phyloP scores from a whole-genome alignment of 2,888 invertebrate species.

The Muscina levida region DNA sequence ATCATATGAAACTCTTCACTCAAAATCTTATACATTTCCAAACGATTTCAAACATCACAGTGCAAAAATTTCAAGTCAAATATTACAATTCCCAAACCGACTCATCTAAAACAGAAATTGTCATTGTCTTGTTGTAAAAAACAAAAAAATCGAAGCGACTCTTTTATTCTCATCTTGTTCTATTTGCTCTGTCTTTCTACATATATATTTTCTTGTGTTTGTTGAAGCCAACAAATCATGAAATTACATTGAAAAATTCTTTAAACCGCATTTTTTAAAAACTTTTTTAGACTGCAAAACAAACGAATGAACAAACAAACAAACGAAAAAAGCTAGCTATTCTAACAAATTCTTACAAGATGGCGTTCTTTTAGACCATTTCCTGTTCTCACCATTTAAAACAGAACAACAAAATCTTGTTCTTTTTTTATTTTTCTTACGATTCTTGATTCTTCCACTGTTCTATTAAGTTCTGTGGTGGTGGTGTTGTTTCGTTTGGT shows the following conservation, averaged over 20 bases:
- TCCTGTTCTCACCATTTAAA: constrained; percentile 66
- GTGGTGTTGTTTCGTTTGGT: constrained; percentile 38
- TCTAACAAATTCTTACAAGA: constrained; percentile 66
- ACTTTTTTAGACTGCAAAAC: constrained; percentile 43
- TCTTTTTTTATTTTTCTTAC: constrained; percentile 31
- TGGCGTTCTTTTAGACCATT: constrained; percentile 66
- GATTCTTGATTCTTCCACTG: neutral
- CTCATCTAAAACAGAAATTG: constrained; percentile 29
- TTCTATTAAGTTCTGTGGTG: constrained; percentile 15
- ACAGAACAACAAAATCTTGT: constrained; percentile 57
- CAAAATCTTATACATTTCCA: no score
- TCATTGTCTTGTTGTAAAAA: constrained; percentile 21
- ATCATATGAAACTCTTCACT: no score
- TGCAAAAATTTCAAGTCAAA: constrained; percentile 9
- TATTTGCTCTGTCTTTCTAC: constrained; percentile 42
- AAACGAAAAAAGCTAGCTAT: constrained; percentile 41
- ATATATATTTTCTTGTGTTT: constrained; percentile 46
- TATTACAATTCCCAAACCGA: constrained; percentile 30
- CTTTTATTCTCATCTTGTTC: neutral
- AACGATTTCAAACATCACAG: constrained; percentile 13
- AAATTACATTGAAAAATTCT: constrained; percentile 66
- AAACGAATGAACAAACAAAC: constrained; percentile 40
- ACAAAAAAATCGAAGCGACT: constrained; percentile 4
- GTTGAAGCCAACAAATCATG: constrained; percentile 62
- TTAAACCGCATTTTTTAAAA: constrained; percentile 59